These are phyloP conservation scores for Lacanobia wlatinum DNA, from an alignment of 2,888 invertebrate genomes.

Conservation along the genomic window DNA sequence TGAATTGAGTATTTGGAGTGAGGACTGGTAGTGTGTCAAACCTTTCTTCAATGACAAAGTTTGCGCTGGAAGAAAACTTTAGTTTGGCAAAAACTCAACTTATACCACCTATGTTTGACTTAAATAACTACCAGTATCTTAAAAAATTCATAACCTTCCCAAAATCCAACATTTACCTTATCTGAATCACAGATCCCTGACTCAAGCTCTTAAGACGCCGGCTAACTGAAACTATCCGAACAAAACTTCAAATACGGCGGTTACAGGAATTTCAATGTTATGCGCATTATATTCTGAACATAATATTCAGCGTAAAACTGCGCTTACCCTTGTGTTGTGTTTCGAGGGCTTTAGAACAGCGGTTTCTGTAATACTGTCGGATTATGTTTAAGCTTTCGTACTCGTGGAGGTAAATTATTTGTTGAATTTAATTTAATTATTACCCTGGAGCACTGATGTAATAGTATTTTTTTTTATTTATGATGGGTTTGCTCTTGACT, in stretches of 20 bases:
- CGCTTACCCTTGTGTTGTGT: constrained; percentile 50
- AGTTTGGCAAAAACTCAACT: no score
- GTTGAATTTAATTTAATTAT: neutral
- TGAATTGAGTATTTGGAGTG: no score
- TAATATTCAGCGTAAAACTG: constrained; percentile 68
- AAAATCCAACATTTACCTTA: neutral
- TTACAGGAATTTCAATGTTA: constrained; percentile 44
- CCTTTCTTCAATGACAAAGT: no score
- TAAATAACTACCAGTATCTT: neutral
- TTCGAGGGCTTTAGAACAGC: constrained; percentile 28
- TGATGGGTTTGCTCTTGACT: no score
- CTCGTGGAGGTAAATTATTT: neutral
- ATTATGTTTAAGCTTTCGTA: neutral
- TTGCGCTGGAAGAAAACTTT: no score
- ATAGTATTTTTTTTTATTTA: no score
- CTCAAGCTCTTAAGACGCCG: neutral
- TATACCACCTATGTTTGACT: neutral
- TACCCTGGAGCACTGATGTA: neutral
- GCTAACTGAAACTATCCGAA: constrained; percentile 28
- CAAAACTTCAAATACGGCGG: constrained; percentile 34
- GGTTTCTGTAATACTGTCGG: neutral
- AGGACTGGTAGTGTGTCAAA: no score
- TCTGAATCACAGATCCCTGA: constrained; percentile 21
- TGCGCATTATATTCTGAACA: constrained; percentile 56
- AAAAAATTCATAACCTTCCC: constrained; percentile 1